These are phyloP conservation scores for Phalacrocorax carbo DNA, from an alignment of 2,113 vertebrate species.

Conservation along the genomic window DNA sequence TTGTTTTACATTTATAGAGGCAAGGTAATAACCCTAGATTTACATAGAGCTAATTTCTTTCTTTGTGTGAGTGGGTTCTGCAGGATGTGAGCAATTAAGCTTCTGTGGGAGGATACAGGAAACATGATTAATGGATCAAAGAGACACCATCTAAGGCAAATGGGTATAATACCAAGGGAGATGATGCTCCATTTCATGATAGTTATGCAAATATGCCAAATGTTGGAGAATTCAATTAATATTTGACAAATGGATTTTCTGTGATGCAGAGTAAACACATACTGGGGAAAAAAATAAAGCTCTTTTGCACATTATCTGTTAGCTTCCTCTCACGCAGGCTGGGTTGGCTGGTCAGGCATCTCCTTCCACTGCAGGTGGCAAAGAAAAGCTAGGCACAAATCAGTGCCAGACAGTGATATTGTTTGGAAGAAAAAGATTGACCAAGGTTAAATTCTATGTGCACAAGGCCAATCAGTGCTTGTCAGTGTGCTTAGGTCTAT, in stretches of 20 bases:
- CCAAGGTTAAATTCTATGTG: background rate
- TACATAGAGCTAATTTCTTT: slow-evolving; percentile 58
- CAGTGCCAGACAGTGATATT: background rate
- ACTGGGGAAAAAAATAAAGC: slow-evolving; percentile 17
- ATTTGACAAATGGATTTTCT: slow-evolving; percentile 57
- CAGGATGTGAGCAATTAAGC: slow-evolving; percentile 53
- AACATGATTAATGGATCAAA: slow-evolving; percentile 63
- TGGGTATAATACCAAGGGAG: slow-evolving; percentile 34
- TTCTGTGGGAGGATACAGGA: slow-evolving; percentile 56
- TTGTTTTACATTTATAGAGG: slow-evolving; percentile 32
- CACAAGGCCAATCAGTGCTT: accelerated
- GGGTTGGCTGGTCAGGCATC: slow-evolving; percentile 5
- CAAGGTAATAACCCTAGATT: slow-evolving; percentile 55
- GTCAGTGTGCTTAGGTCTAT: background rate
- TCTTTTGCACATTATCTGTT: background rate
- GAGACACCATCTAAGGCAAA: slow-evolving; percentile 47
- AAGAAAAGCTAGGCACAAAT: background rate
- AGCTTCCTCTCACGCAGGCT: background rate
- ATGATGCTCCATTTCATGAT: slow-evolving; percentile 54
- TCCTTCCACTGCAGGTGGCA: slow-evolving; percentile 24
- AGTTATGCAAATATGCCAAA: slow-evolving; percentile 69
- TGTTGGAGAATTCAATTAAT: slow-evolving; percentile 68
- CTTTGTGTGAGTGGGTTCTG: slow-evolving; percentile 41
- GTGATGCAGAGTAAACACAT: slow-evolving; percentile 48
- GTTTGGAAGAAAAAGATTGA: background rate